Base-by-base conservation (phyloP, 2,113 vertebrate species). In the Chloropsis hardwickii region DNA sequence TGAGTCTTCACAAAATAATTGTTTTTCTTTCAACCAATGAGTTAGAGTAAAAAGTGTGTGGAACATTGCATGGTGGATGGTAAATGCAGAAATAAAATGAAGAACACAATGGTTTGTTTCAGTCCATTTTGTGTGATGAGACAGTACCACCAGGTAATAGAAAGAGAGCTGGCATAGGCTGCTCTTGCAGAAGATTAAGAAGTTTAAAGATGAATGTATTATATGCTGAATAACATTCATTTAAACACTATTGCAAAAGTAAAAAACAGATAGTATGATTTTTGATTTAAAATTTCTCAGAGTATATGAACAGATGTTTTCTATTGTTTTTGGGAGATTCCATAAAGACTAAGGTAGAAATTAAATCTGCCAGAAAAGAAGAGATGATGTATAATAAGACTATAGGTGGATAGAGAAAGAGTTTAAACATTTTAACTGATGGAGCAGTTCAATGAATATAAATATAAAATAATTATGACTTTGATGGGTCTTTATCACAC, bases 401-500 rank as follows among this genome's bases (percentile, higher is more conserved):
- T 76, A 54, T 25, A 92, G n/a, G 53, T 5, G 54, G 69, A 91
- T 33, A 83, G 12, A 71, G 82, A 73, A 93, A 92, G 42, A 66
- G 19, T 54, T 88, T 57, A 92, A 97, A 88, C 42, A 90, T 95
- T 97, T 97, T 91, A 96, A 83, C 65, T 96, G 81, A 95, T 94
- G 33, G 95, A 96, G 95, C 21, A 93, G 29, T 96, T 93, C 86
- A 95, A 14, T 90, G 65, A 70, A 90, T 86, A 95, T 89, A 97
- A 97, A 94, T 84, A 70, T 50, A 93, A 67, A 97, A 98, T 95
- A 97, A 97, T 90, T 65, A 96, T 94, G 44, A 78, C 92, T 97
- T 97, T 96, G 95, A 97, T 96, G 71, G 39, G 86, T 74, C 60
- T 97, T 97, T 97, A 98, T 97, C 95, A 97, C 57, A 95, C 50